Base-by-base conservation (phyloP, 2,888 invertebrate species). In the Hirtodrosophila cameraria region DNA sequence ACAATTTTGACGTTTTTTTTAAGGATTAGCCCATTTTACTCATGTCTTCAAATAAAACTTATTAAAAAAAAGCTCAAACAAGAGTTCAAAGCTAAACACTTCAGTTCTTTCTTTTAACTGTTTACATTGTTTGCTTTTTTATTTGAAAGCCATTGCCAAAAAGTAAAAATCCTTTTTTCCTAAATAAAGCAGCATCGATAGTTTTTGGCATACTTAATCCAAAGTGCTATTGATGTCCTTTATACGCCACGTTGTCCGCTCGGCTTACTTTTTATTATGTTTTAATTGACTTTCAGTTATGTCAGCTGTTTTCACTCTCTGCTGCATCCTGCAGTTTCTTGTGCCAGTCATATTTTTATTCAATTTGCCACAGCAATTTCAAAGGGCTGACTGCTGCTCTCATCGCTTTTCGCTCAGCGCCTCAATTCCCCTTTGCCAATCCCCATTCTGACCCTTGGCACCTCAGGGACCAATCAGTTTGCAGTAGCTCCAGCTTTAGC, bases 351-450 rank as follows among this genome's bases (percentile, higher is more conserved):
- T 84, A 85, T 87, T 87, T 84, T 76, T 71, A 87, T 87, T 84
- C 80, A 85, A 87, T 84, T 87, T 87, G 63, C 43, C 30, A 30
- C 60, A 64, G 68, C 75, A 80, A 80, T 81, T 81, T 66, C 55
- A 65, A 63, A 67, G 57, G 53, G 58, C 46, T 46, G 43, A 15
- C 39, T 39, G 39, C 23, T 23, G 6, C 7, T 1, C 7, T 23
- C n/a, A n/a, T n/a, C n/a, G n/a, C n/a, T n/a, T n/a, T n/a, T n/a
- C 8, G 4, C 18, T 2, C 18, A 18, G 18, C 18, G 18, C 18
- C 18, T 11, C 23, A 36, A n/a, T n/a, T n/a, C n/a, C n/a, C n/a
- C n/a, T n/a, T 25, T 31, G 33, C 53, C 31, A 15, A 15, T 27
- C 11, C 15, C 4, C 20, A 18, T 49, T 16, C n/a, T 30, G 28